These are phyloP conservation scores for Dendrolimus houi DNA, from an alignment of 2,888 invertebrate genomes.

Conservation along the genomic window DNA sequence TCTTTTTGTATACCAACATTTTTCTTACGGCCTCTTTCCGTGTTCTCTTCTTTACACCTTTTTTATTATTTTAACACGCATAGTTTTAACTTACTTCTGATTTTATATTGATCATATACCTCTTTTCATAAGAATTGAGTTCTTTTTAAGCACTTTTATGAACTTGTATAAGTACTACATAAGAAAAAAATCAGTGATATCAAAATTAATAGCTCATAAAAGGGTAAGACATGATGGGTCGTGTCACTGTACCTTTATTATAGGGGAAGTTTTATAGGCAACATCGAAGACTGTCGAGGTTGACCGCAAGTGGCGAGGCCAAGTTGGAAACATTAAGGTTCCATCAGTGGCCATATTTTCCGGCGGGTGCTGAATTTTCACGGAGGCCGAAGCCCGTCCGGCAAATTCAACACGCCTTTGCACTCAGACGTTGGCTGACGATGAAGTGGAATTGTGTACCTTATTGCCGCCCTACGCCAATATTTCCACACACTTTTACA, in stretches of 20 bases:
- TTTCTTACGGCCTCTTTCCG: too few relatives aligned
- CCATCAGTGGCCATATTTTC: slow-evolving; percentile 71
- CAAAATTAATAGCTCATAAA: too few relatives aligned
- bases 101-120: too few relatives aligned
- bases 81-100: too few relatives aligned
- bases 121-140: too few relatives aligned
- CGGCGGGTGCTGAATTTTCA: slow-evolving; percentile 59
- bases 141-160: too few relatives aligned
- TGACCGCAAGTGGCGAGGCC: slow-evolving; percentile 59
- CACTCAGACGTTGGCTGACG: slow-evolving; percentile 60
- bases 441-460: slow-evolving; percentile 60
- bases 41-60: too few relatives aligned
- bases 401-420: slow-evolving; percentile 66
- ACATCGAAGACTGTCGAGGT: slow-evolving; percentile 39
- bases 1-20: too few relatives aligned
- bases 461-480: slow-evolving; percentile 42
- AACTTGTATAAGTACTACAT: too few relatives aligned
- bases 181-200: too few relatives aligned
- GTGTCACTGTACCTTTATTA: slow-evolving; percentile 36
- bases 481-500: slow-evolving; percentile 51
- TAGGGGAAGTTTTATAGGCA: slow-evolving; percentile 43
- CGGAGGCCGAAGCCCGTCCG: slow-evolving; percentile 51
- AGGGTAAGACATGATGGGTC: slow-evolving; percentile 3
- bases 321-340: slow-evolving; percentile 72
- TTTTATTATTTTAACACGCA: too few relatives aligned